Evolutionary conservation across 2,797 vertebrate species (phyloP), one percentile per base, ranked within the genome.

Genomic region (Pterois miles): DNA sequence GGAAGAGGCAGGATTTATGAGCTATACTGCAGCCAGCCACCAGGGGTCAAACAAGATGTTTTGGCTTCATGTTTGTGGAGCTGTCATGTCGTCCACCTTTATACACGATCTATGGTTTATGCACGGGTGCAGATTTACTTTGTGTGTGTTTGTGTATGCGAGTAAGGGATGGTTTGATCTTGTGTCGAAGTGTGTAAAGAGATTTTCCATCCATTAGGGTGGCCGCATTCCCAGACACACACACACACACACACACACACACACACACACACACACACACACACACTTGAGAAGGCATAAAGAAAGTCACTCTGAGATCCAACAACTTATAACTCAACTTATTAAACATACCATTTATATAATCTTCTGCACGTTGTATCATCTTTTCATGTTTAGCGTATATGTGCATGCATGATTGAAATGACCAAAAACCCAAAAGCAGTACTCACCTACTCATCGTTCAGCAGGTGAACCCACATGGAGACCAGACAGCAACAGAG

Each of bases 151-250:
- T 78, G 75, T 83, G 71, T 81, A 29, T 74, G 81, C 4, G 69
- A 79, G 67, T 43, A 67, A 62, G 59, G 52, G 75, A 83, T 33
- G 76, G 80, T 86, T 87, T 88, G 80, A 88, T 84, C 83, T 87
- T 34, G 43, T 78, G 85, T 76, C 90, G 68, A 84, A 91, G 88
- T 86, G 88, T 86, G 83, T 88, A 74, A 83, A 92, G 91, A 91
- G 84, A 94, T 92, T 93, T 95, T 93, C 91, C 93, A 91, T 93
- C 91, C 91, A 92, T 93, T 92, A 92, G 82, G 68, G 74, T 80
- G 83, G 86, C 88, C 59, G 34, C 76, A 69, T 69, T 84, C 79
- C 81, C 68, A 88, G 59, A 75, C 66, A 76, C 68, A 75, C 68
- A 78, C 56, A 67, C 34, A 58, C 25, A 50, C 33, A 14, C 72